Evolutionary conservation across 2,113 vertebrate genomes (phyloP), one percentile per base, ranked within the genome.

Genomic region (Anthoscopus minutus): DNA sequence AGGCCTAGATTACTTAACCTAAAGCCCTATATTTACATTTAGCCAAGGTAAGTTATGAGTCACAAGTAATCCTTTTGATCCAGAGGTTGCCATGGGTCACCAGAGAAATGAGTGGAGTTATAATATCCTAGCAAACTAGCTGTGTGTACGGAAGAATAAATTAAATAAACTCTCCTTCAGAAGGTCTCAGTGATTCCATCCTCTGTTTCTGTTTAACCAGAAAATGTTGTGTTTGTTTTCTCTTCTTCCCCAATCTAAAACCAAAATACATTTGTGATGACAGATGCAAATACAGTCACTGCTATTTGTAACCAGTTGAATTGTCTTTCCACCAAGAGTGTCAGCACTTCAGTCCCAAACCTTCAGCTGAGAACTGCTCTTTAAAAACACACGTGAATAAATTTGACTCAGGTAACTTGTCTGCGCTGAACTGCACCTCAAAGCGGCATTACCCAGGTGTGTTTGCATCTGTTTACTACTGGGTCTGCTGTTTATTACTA

Each of bases 41-140:
- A 92, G 91, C 92, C 94, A 96, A 97, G 95, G 96, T 97, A 96
- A 97, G 92, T 97, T 97, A 97, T 72, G 94, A 97, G 94, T 97
- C 96, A 97, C 64, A 10, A 93, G 95, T 97, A 97, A 96, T 97
- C 95, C 95, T 95, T 96, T 94, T 95, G 96, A 97, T 97, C 96
- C 94, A 47, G 82, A 85, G 95, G 93, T 97, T 97, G 92, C 86
- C 81, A 81, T 95, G 93, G 97, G 97, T 97, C 97, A 96, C 73
- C 77, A 94, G 89, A 96, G 92, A 97, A 97, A 97, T 93, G 93
- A 94, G 92, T 95, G 93, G 94, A 96, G 90, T 94, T 97, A 93
- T 97, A 97, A 97, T 95, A 96, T 95, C 95, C 91, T 83, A 89
- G 92, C 91, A 95, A 96, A 94, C 91, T 92, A 94, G 86, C 82